phyloP scores from a whole-genome alignment of 2,113 vertebrate genomes.

The Spheniscus mendiculus region DNA sequence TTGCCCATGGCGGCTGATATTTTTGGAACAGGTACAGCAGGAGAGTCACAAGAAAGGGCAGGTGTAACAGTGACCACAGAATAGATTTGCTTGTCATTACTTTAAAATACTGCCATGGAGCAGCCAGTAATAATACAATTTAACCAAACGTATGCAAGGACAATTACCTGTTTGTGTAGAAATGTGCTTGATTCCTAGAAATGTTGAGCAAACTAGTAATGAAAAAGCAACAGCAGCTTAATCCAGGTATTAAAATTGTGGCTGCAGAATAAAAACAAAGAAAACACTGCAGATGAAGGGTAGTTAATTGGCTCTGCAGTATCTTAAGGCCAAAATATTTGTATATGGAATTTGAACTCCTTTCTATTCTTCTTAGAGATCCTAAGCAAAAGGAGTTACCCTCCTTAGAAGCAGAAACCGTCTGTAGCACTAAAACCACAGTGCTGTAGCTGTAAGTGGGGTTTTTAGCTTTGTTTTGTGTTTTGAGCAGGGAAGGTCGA shows the following conservation, averaged over 20 bases:
- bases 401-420: not conserved
- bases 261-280: not conserved
- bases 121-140: not conserved
- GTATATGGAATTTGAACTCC: not conserved
- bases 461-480: not conserved
- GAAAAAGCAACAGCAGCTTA: not conserved
- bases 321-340: not conserved
- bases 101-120: not conserved
- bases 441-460: not conserved
- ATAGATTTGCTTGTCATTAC: not conserved
- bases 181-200: not conserved
- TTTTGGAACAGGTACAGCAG: not conserved
- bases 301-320: not conserved
- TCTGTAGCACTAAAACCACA: not conserved
- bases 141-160: not conserved
- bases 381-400: not conserved
- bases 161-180: not conserved
- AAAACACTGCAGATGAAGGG: not conserved
- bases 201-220: not conserved
- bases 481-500: conserved; percentile 69
- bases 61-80: not conserved
- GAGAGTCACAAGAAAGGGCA: not conserved
- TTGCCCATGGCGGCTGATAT: not conserved
- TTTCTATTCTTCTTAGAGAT: not conserved
- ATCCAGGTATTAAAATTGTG: not conserved